phyloP scores from a whole-genome alignment of 1,140 invertebrate species.

The Bactericera cockerelli region DNA sequence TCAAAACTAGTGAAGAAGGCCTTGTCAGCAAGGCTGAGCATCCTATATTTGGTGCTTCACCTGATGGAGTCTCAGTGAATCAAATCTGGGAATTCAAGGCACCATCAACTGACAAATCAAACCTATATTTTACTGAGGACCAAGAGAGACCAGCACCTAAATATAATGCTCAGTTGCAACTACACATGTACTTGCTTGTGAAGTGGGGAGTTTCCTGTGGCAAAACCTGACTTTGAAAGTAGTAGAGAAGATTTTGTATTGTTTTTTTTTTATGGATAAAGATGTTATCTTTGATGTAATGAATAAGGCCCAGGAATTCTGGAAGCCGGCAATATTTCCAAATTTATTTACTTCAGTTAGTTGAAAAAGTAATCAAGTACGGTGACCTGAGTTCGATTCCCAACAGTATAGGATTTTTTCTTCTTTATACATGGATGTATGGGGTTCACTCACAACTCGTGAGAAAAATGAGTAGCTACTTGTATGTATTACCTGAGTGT shows the following conservation, averaged over 20 bases:
- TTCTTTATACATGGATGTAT: too few relatives aligned
- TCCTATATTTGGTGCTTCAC: constrained; percentile 29
- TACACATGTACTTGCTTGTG: not conserved
- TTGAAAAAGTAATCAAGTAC: too few relatives aligned
- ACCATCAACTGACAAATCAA: not conserved
- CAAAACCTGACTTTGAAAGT: constrained; percentile 3
- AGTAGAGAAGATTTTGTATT: not conserved
- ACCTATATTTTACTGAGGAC: not conserved
- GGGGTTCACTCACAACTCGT: too few relatives aligned
- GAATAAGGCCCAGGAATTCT: not conserved
- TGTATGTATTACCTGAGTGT: too few relatives aligned
- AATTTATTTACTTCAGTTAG: too few relatives aligned
- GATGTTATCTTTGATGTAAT: not conserved
- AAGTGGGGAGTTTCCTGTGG: not conserved
- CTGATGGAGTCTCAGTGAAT: constrained; percentile 31
- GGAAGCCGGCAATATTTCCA: not conserved
- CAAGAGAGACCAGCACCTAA: not conserved
- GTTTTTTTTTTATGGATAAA: not conserved
- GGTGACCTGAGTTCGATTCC: too few relatives aligned
- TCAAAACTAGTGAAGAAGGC: constrained; percentile 17
- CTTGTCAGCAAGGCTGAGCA: constrained; percentile 18
- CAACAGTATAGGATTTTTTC: too few relatives aligned
- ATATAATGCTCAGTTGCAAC: not conserved
- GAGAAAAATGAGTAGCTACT: too few relatives aligned
- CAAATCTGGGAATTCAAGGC: constrained; percentile 33